Percentiles rank a stretch among this genome's conserved stretches.
These are phyloP conservation scores for Axis porcinus DNA, from an alignment of 2,113 vertebrate species.

Conservation along the genomic window DNA sequence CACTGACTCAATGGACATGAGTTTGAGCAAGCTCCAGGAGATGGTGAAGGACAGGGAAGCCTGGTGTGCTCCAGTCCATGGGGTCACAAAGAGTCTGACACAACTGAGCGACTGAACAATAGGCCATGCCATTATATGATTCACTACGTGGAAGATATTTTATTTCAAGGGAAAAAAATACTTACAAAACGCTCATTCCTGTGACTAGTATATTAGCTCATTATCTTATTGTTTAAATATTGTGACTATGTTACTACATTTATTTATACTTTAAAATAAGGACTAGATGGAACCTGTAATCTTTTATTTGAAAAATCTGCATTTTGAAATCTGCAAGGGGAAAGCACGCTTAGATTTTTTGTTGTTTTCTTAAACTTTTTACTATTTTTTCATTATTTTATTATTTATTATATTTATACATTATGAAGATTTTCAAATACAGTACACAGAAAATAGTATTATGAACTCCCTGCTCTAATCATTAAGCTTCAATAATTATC, in stretches of 20 bases:
- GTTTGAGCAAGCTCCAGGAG: neutral
- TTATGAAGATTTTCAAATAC: neutral
- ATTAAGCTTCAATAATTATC: neutral
- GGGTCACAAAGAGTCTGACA: neutral
- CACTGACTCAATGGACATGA: neutral
- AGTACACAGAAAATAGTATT: neutral
- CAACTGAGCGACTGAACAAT: accelerated
- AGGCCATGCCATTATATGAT: neutral
- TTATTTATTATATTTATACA: neutral
- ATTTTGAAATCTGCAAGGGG: neutral
- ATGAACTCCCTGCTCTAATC: neutral
- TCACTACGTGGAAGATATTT: neutral
- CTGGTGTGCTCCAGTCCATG: neutral
- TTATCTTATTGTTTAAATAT: neutral
- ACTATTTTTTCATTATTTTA: neutral
- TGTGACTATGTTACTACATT: neutral
- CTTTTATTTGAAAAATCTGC: neutral
- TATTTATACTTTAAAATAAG: neutral
- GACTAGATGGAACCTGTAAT: neutral
- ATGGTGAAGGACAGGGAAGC: neutral
- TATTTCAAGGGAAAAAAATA: neutral
- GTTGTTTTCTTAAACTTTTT: neutral
- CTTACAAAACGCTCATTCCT: neutral
- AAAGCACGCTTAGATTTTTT: neutral
- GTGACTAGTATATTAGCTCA: neutral